Percentiles rank a stretch among this genome's conserved stretches.
Conservation (phyloP, 64 coral and sea anemone species). For the Actinia tenebrosa region DNA sequence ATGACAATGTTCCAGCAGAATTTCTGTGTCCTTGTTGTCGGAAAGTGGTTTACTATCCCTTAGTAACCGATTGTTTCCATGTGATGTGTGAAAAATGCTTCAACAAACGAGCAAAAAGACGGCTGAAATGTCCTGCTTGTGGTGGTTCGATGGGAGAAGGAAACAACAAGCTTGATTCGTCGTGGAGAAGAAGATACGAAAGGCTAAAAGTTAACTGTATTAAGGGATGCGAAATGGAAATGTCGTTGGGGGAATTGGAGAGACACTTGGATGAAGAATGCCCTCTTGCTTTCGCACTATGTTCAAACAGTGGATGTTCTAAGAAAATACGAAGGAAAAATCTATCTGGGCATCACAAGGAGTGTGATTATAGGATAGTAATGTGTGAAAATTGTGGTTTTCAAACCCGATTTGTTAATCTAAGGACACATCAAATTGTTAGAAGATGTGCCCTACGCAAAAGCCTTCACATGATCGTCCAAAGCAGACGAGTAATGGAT, state of each 20-base stretch:
- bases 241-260: constrained; percentile 47
- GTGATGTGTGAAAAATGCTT: constrained; percentile 78
- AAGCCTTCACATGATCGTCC: constrained; percentile 83
- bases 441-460: constrained; percentile 63
- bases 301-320: constrained; percentile 69
- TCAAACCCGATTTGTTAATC: constrained; percentile 62
- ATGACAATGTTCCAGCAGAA: constrained; percentile 50
- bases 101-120: constrained; percentile 65
- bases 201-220: constrained; percentile 67
- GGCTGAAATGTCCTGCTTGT: constrained; percentile 60
- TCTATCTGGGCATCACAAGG: constrained; percentile 30
- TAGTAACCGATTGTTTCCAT: constrained; percentile 61
- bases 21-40: constrained; percentile 88
- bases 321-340: constrained; percentile 62
- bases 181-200: constrained; percentile 67
- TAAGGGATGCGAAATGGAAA: constrained; percentile 65
- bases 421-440: constrained; percentile 81
- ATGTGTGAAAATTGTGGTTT: constrained; percentile 80
- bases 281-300: constrained; percentile 48
- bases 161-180: not conserved
- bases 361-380: constrained; percentile 69
- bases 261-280: constrained; percentile 57
- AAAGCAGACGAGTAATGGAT: constrained; percentile 76
- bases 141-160: constrained; percentile 31
- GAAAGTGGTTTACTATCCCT: constrained; percentile 67